A percentile compares a stretch with the other conserved stretches of the same genome.
Conservation (phyloP, 2,113 vertebrate species). For the Anthoscopus minutus region DNA sequence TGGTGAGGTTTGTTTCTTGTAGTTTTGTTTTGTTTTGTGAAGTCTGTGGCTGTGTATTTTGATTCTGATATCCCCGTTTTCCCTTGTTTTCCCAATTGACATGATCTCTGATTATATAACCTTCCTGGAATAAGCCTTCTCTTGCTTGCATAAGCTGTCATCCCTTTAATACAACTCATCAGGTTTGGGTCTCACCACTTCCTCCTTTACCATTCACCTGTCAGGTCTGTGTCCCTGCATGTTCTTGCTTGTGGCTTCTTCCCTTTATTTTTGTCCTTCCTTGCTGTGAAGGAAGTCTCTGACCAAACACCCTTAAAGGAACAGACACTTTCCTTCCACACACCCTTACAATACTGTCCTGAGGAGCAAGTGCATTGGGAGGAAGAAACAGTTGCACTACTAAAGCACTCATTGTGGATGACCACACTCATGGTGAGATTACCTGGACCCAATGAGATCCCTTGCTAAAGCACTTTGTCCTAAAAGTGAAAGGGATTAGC, state of each 20-base stretch:
- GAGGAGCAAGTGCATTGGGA: background rate
- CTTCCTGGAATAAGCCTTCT: background rate
- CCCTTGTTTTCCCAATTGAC: background rate
- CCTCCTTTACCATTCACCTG: background rate
- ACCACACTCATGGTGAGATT: background rate
- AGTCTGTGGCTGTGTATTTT: background rate
- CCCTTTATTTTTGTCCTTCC: background rate
- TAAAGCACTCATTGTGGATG: background rate
- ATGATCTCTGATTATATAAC: background rate
- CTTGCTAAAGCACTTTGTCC: background rate
- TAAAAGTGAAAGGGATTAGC: background rate
- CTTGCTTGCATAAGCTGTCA: background rate
- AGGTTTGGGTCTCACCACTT: background rate
- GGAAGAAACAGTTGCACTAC: background rate
- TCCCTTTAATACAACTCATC: background rate
- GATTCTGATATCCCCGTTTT: background rate
- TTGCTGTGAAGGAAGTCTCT: background rate
- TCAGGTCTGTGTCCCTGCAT: background rate
- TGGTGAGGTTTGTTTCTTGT: background rate
- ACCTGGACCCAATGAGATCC: fast-evolving
- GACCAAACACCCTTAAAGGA: background rate
- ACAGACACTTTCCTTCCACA: background rate
- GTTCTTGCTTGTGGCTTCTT: background rate
- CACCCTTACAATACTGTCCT: background rate
- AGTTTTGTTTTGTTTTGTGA: background rate